Conservation (phyloP, 2,113 vertebrate genomes). For the Diadophis punctatus region DNA sequence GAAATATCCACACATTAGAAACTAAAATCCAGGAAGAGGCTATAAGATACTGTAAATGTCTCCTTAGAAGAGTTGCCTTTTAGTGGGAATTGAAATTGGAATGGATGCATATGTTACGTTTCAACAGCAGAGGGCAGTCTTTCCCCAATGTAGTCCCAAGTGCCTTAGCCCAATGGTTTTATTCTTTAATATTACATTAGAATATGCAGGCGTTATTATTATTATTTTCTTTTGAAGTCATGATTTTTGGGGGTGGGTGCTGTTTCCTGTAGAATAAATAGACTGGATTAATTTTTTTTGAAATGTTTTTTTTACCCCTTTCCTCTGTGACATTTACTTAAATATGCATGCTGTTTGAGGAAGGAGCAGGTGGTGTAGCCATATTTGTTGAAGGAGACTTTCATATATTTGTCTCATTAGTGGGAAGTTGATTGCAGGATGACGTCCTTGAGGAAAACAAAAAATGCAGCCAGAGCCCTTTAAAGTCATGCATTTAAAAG, state of each 20-base stretch:
- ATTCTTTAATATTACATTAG: slow-evolving; percentile 27
- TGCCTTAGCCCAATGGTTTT: neutral
- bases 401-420: slow-evolving; percentile 18
- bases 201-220: neutral
- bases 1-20: neutral
- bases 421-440: slow-evolving; percentile 6
- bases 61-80: neutral
- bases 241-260: neutral
- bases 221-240: neutral
- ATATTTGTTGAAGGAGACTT: slow-evolving; percentile 39
- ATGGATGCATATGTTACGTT: slow-evolving; percentile 5
- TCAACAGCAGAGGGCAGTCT: slow-evolving; percentile 49
- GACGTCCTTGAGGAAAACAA: slow-evolving; percentile 22
- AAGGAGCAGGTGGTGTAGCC: slow-evolving; percentile 11
- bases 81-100: neutral
- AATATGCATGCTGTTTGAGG: neutral
- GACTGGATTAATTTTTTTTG: slow-evolving; percentile 8
- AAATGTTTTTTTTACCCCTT: slow-evolving; percentile 3
- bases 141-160: neutral
- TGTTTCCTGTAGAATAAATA: slow-evolving; percentile 31
- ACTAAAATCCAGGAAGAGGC: neutral
- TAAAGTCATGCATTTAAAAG: slow-evolving; percentile 2
- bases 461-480: neutral
- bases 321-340: slow-evolving; percentile 30
- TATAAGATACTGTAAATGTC: neutral